A percentile compares a stretch with the other conserved stretches of the same genome.
Conservation (phyloP, 2,888 invertebrate species). For the Drosophila mayaguana region DNA sequence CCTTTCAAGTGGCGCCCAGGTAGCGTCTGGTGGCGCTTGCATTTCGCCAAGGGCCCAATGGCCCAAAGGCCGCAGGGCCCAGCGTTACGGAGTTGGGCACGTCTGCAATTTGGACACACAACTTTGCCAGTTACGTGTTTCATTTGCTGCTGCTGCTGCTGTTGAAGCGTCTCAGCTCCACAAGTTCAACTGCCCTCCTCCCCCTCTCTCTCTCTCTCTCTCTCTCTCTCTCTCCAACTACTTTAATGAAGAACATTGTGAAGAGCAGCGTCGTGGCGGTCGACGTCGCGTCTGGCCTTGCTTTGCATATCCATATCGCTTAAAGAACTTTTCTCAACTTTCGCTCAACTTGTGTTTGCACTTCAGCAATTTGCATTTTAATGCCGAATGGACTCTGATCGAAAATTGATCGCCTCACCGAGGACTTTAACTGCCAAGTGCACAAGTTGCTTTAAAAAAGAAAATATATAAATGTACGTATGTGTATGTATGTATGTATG, state of each 20-base stretch:
- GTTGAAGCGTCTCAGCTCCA: conserved; percentile 8
- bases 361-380: conserved; percentile 61
- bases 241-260: conserved; percentile 40
- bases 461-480: too few relatives aligned
- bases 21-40: conserved; percentile 32
- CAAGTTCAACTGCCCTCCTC: too few relatives aligned
- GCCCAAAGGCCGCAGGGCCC: background rate
- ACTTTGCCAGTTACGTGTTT: conserved; percentile 66
- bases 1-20: conserved; percentile 56
- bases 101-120: conserved; percentile 72
- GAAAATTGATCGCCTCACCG: conserved; percentile 47
- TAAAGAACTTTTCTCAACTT: conserved; percentile 42
- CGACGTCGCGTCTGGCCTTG: conserved; percentile 4
- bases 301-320: conserved; percentile 46
- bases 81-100: conserved; percentile 58
- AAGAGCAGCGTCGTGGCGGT: background rate
- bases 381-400: conserved; percentile 47
- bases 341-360: conserved; percentile 45
- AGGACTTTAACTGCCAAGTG: conserved; percentile 3
- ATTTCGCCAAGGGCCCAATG: conserved; percentile 19
- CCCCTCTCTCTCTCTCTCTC: background rate
- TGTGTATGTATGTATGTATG: too few relatives aligned
- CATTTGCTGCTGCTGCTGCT: conserved; percentile 43
- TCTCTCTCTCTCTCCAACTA: conserved; percentile 2
- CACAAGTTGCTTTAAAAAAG: background rate